Evolutionary conservation across 1,140 invertebrate genomes (phyloP), one percentile per base, ranked within the genome.

Genomic region (Leguminivora glycinivorella): DNA sequence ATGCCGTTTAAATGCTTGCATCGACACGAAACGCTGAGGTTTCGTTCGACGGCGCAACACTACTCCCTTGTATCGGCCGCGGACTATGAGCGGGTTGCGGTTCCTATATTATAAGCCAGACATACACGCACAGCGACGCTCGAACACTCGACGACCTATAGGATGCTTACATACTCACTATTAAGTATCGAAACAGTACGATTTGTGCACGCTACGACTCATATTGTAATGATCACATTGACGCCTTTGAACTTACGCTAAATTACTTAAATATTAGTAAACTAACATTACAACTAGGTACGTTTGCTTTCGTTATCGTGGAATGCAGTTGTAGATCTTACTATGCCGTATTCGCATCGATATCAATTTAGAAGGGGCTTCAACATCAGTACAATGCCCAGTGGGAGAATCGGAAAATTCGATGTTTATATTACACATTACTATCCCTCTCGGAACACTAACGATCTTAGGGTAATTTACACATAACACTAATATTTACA

Each of bases 401-500:
- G 73, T 78, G 76, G 73, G 77, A 81, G 75, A 79, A 81, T 77
- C 77, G 72, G 77, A 81, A 73, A 82, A 83, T 91, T 89, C 87
- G 84, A 90, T 87, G 88, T 87, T 84, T 82, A 85, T 83, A 81
- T 81, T 88, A 87, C 84, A 87, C 77, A 63, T 29, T 60, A 63
- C 79, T 72, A 81, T 78, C 72, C 73, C 81, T 84, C 78, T 82
- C 70, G 81, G 78, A 79, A 83, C 78, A 76, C 83, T 90, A 87
- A 82, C 29, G 72, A 79, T 71, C 31, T 56, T 83, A 81, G 78
- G 74, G 78, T 82, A 89, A 85, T 90, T 85, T 91, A 91, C 88
- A 91, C 76, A 78, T 89, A 88, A 84, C 72, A 80, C 88, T 91
- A 91, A 83, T 91, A 91, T 91, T 66, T 91, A 91, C 89, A 91